Conservation (phyloP, 2,797 vertebrate species). For the Cheracebus regulus region DNA sequence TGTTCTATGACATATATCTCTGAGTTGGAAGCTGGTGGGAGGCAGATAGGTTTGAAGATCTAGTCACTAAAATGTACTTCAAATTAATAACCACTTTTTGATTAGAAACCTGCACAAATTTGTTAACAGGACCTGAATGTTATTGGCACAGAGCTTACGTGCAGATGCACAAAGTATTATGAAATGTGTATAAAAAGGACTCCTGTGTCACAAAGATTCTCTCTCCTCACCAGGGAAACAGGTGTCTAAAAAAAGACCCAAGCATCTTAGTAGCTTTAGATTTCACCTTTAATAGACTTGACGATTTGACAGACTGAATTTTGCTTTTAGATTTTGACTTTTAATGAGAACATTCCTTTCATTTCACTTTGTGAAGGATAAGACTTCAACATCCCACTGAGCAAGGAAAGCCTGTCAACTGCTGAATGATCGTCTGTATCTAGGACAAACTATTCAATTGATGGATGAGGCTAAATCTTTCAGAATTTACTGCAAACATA, state of each 20-base stretch:
- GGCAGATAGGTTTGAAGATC: neutral
- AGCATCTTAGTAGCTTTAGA: neutral
- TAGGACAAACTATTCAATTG: constrained; percentile 78
- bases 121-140: neutral
- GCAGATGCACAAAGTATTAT: neutral
- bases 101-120: neutral
- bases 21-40: neutral
- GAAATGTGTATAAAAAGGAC: neutral
- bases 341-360: neutral
- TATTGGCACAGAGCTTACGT: neutral
- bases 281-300: constrained; percentile 17
- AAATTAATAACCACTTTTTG: neutral
- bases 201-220: neutral
- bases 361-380: constrained; percentile 18
- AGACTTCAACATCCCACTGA: constrained; percentile 64
- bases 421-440: constrained; percentile 66
- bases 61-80: neutral
- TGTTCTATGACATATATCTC: neutral
- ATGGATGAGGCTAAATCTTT: constrained; percentile 78
- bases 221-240: neutral
- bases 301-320: constrained; percentile 17
- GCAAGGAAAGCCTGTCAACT: constrained; percentile 72
- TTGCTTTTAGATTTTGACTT: constrained; percentile 35
- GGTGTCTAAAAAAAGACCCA: neutral
- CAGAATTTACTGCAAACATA: constrained; percentile 70